These are phyloP conservation scores for Clarias batrachus DNA, from an alignment of 2,113 vertebrate species.

Conservation along the genomic window DNA sequence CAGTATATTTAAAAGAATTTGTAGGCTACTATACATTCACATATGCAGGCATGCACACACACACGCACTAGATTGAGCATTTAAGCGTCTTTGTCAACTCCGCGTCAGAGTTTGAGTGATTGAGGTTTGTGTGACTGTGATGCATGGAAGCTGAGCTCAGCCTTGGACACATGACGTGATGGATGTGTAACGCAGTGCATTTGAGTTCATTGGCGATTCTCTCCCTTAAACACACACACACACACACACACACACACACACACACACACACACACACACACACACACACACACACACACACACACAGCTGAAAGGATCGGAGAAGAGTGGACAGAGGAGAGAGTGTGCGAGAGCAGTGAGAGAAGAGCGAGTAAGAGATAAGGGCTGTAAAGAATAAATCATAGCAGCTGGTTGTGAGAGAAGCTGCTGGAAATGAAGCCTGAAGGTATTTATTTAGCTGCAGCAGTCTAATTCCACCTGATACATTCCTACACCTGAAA, in stretches of 20 bases:
- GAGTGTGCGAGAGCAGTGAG: not conserved
- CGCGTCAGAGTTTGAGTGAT: constrained; percentile 15
- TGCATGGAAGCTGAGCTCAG: constrained; percentile 21
- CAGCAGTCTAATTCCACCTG: constrained; percentile 52
- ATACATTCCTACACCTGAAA: constrained; percentile 47
- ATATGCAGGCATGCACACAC: not conserved
- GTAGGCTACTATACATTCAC: not conserved
- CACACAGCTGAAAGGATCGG: not conserved
- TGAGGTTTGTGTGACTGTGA: constrained; percentile 21
- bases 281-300: not conserved
- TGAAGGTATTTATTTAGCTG: constrained; percentile 54
- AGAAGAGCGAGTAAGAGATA: constrained; percentile 3
- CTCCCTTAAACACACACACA: not conserved
- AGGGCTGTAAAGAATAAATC: constrained; percentile 41
- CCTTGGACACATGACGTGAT: constrained; percentile 40
- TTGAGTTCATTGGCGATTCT: constrained; percentile 22
- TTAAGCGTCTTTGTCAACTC: not conserved
- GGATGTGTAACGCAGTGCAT: constrained; percentile 25
- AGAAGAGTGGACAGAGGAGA: constrained; percentile 1
- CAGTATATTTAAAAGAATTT: not conserved
- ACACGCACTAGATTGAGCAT: not conserved
- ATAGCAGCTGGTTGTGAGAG: constrained; percentile 45
- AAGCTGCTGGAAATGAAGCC: constrained; percentile 46
- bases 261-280: not conserved
- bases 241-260: constrained; percentile 3